Evolutionary conservation across 2,888 invertebrate species (phyloP).

Genomic region (Sarcophaga variegata): DNA sequence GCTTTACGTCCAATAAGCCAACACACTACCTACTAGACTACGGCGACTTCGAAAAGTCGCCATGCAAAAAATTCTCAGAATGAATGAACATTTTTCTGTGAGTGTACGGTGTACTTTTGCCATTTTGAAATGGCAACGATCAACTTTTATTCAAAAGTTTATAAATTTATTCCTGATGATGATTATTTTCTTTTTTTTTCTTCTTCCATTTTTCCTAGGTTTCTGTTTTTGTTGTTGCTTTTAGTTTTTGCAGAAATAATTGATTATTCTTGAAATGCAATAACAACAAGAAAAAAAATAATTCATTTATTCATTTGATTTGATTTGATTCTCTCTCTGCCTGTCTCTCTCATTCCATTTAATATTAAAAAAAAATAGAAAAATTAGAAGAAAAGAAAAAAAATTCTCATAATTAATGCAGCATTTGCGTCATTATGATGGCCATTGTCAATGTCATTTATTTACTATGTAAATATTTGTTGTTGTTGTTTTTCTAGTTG

Average conservation of each 20-base stretch:
- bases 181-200: not conserved
- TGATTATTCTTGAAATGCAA: constrained; percentile 22
- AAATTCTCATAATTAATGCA: no score
- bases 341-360: not conserved
- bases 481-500: constrained; percentile 6
- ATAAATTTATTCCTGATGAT: not conserved
- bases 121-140: not conserved
- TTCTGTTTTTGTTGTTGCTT: not conserved
- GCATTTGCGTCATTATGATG: not conserved
- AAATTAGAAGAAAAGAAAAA: no score
- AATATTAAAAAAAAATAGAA: not conserved
- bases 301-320: no score
- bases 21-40: no score
- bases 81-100: not conserved
- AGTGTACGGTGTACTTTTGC: not conserved
- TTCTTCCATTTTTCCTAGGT: not conserved
- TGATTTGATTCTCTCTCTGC: no score
- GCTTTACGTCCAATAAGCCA: no score
- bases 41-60: no score
- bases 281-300: constrained; percentile 8
- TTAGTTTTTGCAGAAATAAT: constrained; percentile 2
- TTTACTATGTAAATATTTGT: not conserved
- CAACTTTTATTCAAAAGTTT: not conserved
- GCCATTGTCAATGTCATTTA: not conserved
- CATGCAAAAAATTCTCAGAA: no score